Conservation (phyloP, 2,888 invertebrate genomes). For the Colostygia pectinataria region DNA sequence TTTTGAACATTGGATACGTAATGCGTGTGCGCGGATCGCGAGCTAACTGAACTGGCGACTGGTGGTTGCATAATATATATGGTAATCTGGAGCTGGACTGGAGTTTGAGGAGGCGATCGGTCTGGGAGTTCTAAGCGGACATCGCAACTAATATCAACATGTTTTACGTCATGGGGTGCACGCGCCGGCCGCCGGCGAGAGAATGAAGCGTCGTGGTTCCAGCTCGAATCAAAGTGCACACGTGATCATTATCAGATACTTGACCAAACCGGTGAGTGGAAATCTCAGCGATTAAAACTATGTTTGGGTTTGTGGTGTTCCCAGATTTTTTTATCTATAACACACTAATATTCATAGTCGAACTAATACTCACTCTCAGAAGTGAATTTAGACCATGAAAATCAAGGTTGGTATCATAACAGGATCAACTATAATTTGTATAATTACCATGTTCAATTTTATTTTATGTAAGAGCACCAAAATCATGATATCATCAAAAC, state of each 20-base stretch:
- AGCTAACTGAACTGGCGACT: conserved; percentile 46
- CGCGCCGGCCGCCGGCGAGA: conserved; percentile 39
- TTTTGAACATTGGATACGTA: conserved; percentile 47
- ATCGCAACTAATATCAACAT: conserved; percentile 61
- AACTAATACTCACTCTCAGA: too few relatives aligned
- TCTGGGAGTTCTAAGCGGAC: conserved; percentile 43
- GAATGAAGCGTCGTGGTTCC: conserved; percentile 42
- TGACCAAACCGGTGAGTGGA: conserved; percentile 27
- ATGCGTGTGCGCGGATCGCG: conserved; percentile 35
- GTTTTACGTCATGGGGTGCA: conserved; percentile 43
- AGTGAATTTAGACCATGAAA: too few relatives aligned
- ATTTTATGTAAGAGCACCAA: too few relatives aligned
- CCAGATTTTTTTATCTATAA: too few relatives aligned
- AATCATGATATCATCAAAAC: too few relatives aligned
- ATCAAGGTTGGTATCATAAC: too few relatives aligned
- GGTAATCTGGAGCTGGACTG: conserved; percentile 56
- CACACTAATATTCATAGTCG: not conserved
- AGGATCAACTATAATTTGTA: too few relatives aligned
- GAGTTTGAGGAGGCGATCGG: conserved; percentile 47
- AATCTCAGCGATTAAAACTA: not conserved
- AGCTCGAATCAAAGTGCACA: conserved; percentile 37
- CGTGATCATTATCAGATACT: conserved; percentile 43
- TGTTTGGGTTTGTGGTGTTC: not conserved
- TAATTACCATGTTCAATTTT: too few relatives aligned
- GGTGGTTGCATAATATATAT: conserved; percentile 63